A percentile compares a stretch with the other conserved stretches of the same genome.
phyloP scores from a whole-genome alignment of 2,888 invertebrate genomes.

The Pachycephus smyrnensis region DNA sequence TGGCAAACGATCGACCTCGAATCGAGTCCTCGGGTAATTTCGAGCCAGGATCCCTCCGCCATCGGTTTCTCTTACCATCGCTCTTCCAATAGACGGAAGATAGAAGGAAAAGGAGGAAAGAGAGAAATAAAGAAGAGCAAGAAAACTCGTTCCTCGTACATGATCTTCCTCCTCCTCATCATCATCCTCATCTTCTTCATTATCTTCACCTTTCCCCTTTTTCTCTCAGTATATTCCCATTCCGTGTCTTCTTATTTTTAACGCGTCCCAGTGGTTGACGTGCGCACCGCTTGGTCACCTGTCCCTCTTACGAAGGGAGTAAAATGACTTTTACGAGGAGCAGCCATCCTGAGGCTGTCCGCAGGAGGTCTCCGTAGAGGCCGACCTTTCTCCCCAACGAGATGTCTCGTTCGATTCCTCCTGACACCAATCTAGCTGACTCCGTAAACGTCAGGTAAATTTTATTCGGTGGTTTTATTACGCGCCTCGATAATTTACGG shows the following conservation, averaged over 20 bases:
- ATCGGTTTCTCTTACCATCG: not conserved
- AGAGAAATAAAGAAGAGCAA: not conserved
- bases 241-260: not conserved
- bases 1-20: not conserved
- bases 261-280: conserved; percentile 9
- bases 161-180: not conserved
- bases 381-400: conserved; percentile 53
- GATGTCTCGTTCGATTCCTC: conserved; percentile 62
- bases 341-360: conserved; percentile 53
- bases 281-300: conserved; percentile 49
- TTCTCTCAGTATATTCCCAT: not conserved
- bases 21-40: not conserved
- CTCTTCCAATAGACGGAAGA: not conserved
- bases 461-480: conserved; percentile 62
- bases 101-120: not conserved
- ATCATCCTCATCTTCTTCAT: not conserved
- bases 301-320: conserved; percentile 50
- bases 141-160: not conserved
- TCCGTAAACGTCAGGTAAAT: conserved; percentile 64
- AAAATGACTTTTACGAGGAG: conserved; percentile 64
- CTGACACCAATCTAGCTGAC: conserved; percentile 60
- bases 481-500: conserved; percentile 54
- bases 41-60: not conserved
- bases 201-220: not conserved
- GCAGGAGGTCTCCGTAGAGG: conserved; percentile 50